These are phyloP conservation scores for Pyrochroa serraticornis DNA, from an alignment of 2,888 invertebrate species.

Conservation along the genomic window DNA sequence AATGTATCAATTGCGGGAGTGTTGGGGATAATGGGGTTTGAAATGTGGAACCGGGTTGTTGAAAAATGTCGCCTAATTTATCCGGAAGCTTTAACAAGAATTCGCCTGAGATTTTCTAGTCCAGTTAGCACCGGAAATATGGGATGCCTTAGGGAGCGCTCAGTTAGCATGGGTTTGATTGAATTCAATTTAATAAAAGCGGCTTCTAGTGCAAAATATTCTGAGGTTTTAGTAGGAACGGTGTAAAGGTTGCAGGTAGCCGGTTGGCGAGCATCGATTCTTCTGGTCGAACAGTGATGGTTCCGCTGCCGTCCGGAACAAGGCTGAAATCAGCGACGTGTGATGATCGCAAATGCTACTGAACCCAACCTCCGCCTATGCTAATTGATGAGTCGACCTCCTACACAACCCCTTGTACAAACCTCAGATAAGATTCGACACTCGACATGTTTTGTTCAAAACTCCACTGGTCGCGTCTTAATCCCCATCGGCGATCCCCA, in stretches of 20 bases:
- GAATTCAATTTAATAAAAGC: constrained; percentile 16
- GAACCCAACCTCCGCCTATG: constrained; percentile 15
- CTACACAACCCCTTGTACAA: too few relatives aligned
- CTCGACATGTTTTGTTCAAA: too few relatives aligned
- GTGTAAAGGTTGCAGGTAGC: constrained; percentile 15
- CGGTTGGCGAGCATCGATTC: constrained; percentile 26
- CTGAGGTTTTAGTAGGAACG: constrained; percentile 1
- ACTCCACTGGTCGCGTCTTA: too few relatives aligned
- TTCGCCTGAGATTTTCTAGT: constrained; percentile 34
- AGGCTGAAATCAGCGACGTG: constrained; percentile 25
- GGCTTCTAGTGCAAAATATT: constrained; percentile 20
- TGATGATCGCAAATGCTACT: constrained; percentile 15
- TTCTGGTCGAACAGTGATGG: constrained; percentile 30
- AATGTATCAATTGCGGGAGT: constrained; percentile 13
- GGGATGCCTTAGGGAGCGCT: constrained; percentile 23
- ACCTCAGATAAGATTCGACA: too few relatives aligned
- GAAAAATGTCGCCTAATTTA: constrained; percentile 34
- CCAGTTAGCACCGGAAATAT: constrained; percentile 32
- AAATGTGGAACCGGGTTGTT: constrained; percentile 25
- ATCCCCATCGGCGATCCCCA: too few relatives aligned
- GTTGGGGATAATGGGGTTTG: constrained; percentile 3
- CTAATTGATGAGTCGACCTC: constrained; percentile 24
- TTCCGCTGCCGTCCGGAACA: constrained; percentile 16
- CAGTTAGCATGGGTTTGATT: constrained; percentile 26
- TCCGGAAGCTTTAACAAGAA: constrained; percentile 33